A percentile compares a stretch with the other conserved stretches of the same genome.
These are phyloP conservation scores for Caenorhabditis afra DNA, from an alignment of 2,888 invertebrate genomes.

Conservation along the genomic window DNA sequence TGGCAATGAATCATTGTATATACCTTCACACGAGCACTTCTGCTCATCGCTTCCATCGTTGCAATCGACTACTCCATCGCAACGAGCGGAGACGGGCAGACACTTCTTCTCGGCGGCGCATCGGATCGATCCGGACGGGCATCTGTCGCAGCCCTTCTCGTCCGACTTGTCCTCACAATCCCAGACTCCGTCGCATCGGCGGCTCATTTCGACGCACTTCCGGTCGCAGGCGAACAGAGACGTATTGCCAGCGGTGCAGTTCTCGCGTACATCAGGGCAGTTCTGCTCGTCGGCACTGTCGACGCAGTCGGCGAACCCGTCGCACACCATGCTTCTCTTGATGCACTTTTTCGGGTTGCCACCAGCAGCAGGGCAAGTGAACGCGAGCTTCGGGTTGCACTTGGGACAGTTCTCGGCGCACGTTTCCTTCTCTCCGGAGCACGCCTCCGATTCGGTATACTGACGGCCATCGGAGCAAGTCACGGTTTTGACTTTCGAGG, in stretches of 20 bases:
- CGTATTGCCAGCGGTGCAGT: slow-evolving; percentile 37
- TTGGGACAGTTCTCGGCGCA: slow-evolving; percentile 60
- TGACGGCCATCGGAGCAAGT: slow-evolving; percentile 49
- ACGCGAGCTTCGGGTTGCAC: slow-evolving; percentile 68
- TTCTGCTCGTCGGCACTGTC: slow-evolving; percentile 70
- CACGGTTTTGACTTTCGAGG: slow-evolving; percentile 30
- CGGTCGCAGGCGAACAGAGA: slow-evolving; percentile 57
- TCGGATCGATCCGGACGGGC: slow-evolving; percentile 58
- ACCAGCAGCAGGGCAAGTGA: slow-evolving; percentile 58
- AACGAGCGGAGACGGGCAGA: slow-evolving; percentile 63
- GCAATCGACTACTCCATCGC: slow-evolving; percentile 73
- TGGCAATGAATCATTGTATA: too few species aligned
- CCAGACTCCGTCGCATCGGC: slow-evolving; percentile 68
- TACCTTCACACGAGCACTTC: slow-evolving; percentile 73
- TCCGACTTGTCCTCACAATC: slow-evolving; percentile 73
- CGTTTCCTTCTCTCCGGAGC: slow-evolving; percentile 60
- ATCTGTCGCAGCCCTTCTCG: slow-evolving; percentile 68
- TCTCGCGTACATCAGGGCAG: slow-evolving; percentile 52
- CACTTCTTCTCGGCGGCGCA: slow-evolving; percentile 69
- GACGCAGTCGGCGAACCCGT: slow-evolving; percentile 69
- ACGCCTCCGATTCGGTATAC: slow-evolving; percentile 69
- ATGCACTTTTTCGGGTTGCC: slow-evolving; percentile 61
- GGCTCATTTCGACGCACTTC: slow-evolving; percentile 56
- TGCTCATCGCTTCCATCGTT: slow-evolving; percentile 73
- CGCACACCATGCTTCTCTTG: slow-evolving; percentile 67